phyloP scores from a whole-genome alignment of 2,797 vertebrate genomes.

The Sebastes dallii region DNA sequence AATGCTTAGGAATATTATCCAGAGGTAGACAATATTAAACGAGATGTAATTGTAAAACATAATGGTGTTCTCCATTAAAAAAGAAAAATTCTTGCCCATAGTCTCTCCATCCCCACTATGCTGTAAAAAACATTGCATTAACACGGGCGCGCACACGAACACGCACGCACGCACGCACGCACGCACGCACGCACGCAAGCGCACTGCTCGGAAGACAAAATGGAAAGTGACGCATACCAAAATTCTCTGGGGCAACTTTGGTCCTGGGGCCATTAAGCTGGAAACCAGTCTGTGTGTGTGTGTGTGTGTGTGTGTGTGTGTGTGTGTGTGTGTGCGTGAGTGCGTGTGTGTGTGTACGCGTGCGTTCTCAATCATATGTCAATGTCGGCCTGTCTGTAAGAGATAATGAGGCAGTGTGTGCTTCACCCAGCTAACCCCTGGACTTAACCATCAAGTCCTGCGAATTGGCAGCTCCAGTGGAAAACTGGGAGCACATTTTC shows the following conservation, averaged over 20 bases:
- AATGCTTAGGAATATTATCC: background rate
- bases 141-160: background rate
- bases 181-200: background rate
- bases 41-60: background rate
- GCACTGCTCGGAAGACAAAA: constrained; percentile 24
- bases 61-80: background rate
- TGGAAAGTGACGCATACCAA: constrained; percentile 39
- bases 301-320: background rate
- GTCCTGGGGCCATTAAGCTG: constrained; percentile 34
- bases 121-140: background rate
- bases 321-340: background rate
- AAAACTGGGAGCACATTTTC: constrained; percentile 27
- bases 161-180: background rate
- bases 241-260: constrained; percentile 17
- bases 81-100: background rate
- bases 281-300: background rate
- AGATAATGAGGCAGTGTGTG: constrained; percentile 60
- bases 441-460: constrained; percentile 25
- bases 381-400: constrained; percentile 26
- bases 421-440: constrained; percentile 43
- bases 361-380: constrained; percentile 22
- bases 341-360: background rate
- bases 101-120: background rate
- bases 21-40: background rate
- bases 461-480: constrained; percentile 40